Evolutionary conservation across 2,888 invertebrate genomes (phyloP), one percentile per base, ranked within the genome.

Genomic region (Syrphus vitripennis): DNA sequence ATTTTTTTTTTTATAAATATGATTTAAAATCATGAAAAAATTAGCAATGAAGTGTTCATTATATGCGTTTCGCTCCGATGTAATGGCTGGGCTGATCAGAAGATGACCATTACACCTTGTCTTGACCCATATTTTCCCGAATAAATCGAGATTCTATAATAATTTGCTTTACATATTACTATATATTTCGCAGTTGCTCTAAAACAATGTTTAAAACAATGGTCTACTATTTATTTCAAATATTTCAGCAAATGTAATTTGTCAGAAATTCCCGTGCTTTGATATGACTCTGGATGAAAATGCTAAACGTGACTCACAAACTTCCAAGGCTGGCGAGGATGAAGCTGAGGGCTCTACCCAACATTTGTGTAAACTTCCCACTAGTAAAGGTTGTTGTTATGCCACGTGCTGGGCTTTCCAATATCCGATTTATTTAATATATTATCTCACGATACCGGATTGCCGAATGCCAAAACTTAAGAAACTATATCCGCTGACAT

Each of bases 361-460:
- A 1, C 57, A 61, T 26, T 48, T 86, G 31, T 72, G 50, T 9
- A 42, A 26, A 10, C 34, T 81, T 29, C 92, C 87, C 91, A 94
- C 26, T 94, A 94, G 93, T 93, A 93, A 71, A 94, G 93, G 93
- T 57, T 93, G 93, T 90, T 67, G 93, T 9, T 91, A 93, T 74
- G 95, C 95, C 94, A 94, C 94, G 5, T 42, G 74, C n/a, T 89
- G 88, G 94, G 86, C 96, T 0, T 71, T 95, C 1, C 95, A 95
- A 9, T 95, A 96, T 95, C 97, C 97, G 0, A 95, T 97, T 76
- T 95, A 95, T 53, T 93, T 96, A 37, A 40, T 95, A 1, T 94
- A 97, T 5, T 95, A 95, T 91, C 87, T 95, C 29, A 96, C 97
- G 0, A 95, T 97, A 53, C 98, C 97, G 0, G 96, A 97, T 92